Conservation (phyloP, 1,140 invertebrate species). For the Paraescarpia echinospica region DNA sequence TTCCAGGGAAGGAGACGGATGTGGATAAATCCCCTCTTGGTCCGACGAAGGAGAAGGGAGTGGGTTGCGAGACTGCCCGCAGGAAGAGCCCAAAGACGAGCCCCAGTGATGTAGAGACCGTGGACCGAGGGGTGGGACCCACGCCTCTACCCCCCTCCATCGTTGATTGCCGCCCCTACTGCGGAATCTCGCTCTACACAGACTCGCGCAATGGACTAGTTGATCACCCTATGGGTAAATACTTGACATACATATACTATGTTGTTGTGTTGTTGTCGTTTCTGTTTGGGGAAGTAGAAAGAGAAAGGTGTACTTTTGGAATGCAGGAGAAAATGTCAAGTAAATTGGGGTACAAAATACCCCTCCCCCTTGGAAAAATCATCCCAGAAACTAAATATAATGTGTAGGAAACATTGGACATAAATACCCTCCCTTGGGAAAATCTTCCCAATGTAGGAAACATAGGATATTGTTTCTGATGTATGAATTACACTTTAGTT, state of each 20-base stretch:
- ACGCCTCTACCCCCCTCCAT: constrained; percentile 43
- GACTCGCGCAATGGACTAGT: constrained; percentile 48
- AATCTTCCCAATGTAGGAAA: too few species aligned
- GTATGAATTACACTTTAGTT: too few species aligned
- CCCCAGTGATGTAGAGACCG: constrained; percentile 41
- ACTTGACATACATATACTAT: too few species aligned
- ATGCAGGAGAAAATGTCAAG: not conserved
- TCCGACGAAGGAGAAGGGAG: not conserved
- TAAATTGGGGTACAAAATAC: not conserved
- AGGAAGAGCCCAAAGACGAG: constrained; percentile 7
- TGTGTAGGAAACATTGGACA: too few species aligned
- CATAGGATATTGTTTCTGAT: too few species aligned
- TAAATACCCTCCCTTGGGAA: too few species aligned
- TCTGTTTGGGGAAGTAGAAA: not conserved
- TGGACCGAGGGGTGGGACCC: constrained; percentile 47
- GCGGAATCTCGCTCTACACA: constrained; percentile 35
- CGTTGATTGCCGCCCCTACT: constrained; percentile 28
- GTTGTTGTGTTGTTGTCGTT: not conserved
- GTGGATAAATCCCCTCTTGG: not conserved
- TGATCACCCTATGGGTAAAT: constrained; percentile 45
- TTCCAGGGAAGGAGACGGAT: not conserved
- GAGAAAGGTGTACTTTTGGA: not conserved
- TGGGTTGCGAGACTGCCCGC: constrained; percentile 29
- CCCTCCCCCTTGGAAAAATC: too few species aligned
- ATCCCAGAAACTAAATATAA: too few species aligned